These are phyloP conservation scores for Hypanus sabinus DNA, from an alignment of 2,113 vertebrate species.

Conservation along the genomic window DNA sequence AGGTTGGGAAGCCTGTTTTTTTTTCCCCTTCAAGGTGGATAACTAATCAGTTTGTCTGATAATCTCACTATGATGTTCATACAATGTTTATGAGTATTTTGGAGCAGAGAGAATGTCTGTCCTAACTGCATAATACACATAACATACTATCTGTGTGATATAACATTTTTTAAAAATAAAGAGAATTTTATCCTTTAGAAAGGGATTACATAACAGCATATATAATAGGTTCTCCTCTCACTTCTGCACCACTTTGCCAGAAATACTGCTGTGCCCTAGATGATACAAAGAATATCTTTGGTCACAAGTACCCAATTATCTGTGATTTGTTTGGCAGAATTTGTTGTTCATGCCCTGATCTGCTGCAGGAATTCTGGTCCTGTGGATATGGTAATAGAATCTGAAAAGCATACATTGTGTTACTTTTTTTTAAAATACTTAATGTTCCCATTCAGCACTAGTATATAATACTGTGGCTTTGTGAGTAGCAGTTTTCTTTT, in stretches of 20 bases:
- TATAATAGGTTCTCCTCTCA: not conserved
- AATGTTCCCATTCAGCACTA: no score
- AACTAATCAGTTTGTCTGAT: not conserved
- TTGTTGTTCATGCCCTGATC: not conserved
- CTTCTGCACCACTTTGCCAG: not conserved
- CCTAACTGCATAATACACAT: not conserved
- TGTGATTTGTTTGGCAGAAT: not conserved
- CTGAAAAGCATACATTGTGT: not conserved
- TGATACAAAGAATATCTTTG: not conserved
- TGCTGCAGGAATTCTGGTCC: not conserved
- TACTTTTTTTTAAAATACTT: no score
- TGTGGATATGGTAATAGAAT: not conserved
- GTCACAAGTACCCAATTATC: not conserved
- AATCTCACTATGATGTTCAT: not conserved
- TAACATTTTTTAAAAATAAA: not conserved
- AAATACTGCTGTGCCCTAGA: not conserved
- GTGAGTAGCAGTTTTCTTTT: no score
- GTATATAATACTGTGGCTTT: no score
- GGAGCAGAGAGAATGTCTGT: not conserved
- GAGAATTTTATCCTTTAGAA: not conserved
- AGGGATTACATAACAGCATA: not conserved
- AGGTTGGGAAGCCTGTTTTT: not conserved
- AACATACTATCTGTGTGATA: not conserved
- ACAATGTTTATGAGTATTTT: not conserved
- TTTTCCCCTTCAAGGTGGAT: not conserved